phyloP scores from a whole-genome alignment of 2,797 vertebrate species.

The Acrossocheilus wenchowensis region DNA sequence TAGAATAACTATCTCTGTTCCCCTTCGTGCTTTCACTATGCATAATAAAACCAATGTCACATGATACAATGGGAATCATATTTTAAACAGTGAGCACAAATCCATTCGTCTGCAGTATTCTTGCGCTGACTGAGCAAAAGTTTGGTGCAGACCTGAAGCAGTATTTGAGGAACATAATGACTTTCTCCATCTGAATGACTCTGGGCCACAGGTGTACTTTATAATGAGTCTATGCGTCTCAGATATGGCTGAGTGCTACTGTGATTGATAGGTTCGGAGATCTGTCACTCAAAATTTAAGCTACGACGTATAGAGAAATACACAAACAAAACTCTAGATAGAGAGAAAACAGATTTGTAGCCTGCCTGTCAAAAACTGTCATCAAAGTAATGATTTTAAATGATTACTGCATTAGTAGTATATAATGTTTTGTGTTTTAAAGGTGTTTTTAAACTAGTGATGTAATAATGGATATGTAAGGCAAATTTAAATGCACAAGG shows the following conservation, averaged over 20 bases:
- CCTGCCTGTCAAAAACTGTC: slow-evolving; percentile 2
- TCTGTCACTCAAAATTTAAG: slow-evolving; percentile 19
- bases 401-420: neutral
- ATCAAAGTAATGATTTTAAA: neutral
- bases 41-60: slow-evolving; percentile 16
- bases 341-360: neutral
- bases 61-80: slow-evolving; percentile 26
- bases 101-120: slow-evolving; percentile 35
- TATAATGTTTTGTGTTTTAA: neutral
- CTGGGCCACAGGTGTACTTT: slow-evolving; percentile 42
- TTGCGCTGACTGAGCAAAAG: slow-evolving; percentile 37
- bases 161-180: slow-evolving; percentile 42
- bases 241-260: slow-evolving; percentile 22
- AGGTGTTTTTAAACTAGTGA: neutral
- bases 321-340: neutral
- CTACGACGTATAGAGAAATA: neutral
- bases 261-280: slow-evolving; percentile 28
- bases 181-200: slow-evolving; percentile 45
- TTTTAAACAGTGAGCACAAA: slow-evolving; percentile 34
- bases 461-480: neutral
- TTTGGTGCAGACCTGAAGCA: slow-evolving; percentile 37
- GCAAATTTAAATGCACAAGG: slow-evolving; percentile 12
- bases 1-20: slow-evolving; percentile 12
- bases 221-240: slow-evolving; percentile 32
- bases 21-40: neutral